Evolutionary conservation across 2,797 vertebrate species (phyloP).

Genomic region (Crenuchus spilurus): DNA sequence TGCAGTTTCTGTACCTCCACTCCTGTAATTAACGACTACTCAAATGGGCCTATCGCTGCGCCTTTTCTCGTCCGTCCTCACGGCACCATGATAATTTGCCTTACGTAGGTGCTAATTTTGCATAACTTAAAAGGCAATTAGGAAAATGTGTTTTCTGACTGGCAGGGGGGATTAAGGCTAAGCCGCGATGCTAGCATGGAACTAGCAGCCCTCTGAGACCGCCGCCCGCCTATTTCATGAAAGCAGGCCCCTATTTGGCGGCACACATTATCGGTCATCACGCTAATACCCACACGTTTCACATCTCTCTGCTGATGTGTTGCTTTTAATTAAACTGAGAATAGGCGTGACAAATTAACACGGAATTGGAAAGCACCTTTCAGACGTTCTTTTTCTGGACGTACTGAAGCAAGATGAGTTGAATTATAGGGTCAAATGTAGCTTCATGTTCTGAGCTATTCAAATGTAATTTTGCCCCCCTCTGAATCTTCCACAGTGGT

Average conservation of each 20-base stretch:
- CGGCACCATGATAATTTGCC: conserved; percentile 69
- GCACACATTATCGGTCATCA: conserved; percentile 81
- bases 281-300: conserved; percentile 77
- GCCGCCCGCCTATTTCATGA: background rate
- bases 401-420: conserved; percentile 55
- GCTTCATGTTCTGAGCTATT: conserved; percentile 28
- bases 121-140: conserved; percentile 83
- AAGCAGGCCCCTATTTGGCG: conserved; percentile 58
- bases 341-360: conserved; percentile 76
- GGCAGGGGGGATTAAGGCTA: conserved; percentile 77
- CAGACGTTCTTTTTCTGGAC: conserved; percentile 54
- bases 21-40: conserved; percentile 75
- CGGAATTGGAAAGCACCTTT: conserved; percentile 78
- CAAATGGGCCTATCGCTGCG: conserved; percentile 62
- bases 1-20: conserved; percentile 45
- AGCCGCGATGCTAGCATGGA: conserved; percentile 62
- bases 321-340: conserved; percentile 81
- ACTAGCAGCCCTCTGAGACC: conserved; percentile 40
- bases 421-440: conserved; percentile 56
- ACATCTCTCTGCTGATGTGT: conserved; percentile 73
- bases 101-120: conserved; percentile 77
- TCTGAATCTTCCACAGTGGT: conserved; percentile 2
- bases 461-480: conserved; percentile 6
- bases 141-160: conserved; percentile 73
- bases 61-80: conserved; percentile 64